These are phyloP conservation scores for Lasioglossum leucozonium DNA, from an alignment of 2,888 invertebrate species.

Conservation along the genomic window DNA sequence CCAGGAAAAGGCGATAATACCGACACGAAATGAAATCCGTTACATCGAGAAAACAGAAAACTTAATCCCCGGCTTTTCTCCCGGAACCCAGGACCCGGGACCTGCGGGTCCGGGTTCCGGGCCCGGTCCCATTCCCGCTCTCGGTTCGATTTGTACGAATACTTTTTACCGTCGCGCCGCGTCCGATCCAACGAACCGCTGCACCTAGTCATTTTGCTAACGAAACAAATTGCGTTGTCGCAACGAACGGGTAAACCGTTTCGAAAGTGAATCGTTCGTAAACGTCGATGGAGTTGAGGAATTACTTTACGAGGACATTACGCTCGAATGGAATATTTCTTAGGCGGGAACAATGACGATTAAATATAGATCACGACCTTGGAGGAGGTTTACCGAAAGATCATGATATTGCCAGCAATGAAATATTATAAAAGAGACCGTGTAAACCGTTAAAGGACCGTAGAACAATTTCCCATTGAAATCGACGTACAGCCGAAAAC, in stretches of 20 bases:
- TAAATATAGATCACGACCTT: not conserved
- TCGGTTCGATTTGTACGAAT: not conserved
- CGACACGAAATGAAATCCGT: conserved; percentile 20
- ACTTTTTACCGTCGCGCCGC: not conserved
- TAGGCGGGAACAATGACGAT: not conserved
- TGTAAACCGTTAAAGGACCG: not conserved
- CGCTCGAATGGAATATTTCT: not conserved
- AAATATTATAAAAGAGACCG: not conserved
- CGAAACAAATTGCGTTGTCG: too few species aligned
- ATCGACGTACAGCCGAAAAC: conserved; percentile 6
- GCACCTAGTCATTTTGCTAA: too few species aligned
- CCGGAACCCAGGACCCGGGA: conserved; percentile 9
- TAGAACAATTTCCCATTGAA: not conserved
- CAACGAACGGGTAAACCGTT: too few species aligned
- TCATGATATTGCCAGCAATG: not conserved
- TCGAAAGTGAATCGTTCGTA: not conserved
- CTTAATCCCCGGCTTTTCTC: conserved; percentile 47
- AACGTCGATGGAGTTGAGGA: not conserved
- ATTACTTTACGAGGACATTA: not conserved
- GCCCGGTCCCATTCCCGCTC: not conserved
- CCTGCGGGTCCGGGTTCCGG: too few species aligned
- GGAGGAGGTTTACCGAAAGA: not conserved
- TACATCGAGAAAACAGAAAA: conserved; percentile 17
- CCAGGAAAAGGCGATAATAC: conserved; percentile 24
- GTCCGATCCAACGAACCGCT: not conserved